These are phyloP conservation scores for Hartigia nigra DNA, from an alignment of 2,888 invertebrate genomes.

Conservation along the genomic window DNA sequence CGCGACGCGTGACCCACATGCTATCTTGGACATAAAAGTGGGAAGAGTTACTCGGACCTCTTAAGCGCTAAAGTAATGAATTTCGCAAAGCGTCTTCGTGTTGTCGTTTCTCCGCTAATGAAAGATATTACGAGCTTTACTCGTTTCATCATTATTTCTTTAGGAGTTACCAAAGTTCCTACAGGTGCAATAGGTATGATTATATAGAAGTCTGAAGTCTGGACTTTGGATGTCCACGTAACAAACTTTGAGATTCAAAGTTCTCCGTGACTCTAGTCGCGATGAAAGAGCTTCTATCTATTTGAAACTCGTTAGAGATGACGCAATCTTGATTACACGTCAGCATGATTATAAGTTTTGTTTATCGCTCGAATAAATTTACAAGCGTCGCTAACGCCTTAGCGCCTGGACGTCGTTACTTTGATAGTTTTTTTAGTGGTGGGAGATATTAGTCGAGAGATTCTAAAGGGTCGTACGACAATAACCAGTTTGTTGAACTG, in stretches of 20 bases:
- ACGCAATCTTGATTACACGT: not conserved
- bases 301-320: not conserved
- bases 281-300: too few relatives aligned
- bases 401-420: not conserved
- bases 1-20: not conserved
- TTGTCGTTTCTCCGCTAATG: not conserved
- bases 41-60: not conserved
- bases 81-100: not conserved
- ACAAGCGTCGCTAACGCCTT: not conserved
- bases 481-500: not conserved
- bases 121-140: not conserved
- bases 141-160: not conserved
- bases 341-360: not conserved
- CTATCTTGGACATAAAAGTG: not conserved
- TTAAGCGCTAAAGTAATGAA: not conserved
- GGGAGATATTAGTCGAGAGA: not conserved
- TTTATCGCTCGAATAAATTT: not conserved
- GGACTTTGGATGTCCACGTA: not conserved
- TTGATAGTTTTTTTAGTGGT: not conserved
- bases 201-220: not conserved
- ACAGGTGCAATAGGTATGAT: not conserved
- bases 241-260: not conserved
- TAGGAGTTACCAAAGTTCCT: not conserved
- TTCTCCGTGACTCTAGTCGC: too few relatives aligned
- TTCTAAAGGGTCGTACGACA: not conserved